Evolutionary conservation across 2,888 invertebrate genomes (phyloP).

Genomic region (Agelastica alni): DNA sequence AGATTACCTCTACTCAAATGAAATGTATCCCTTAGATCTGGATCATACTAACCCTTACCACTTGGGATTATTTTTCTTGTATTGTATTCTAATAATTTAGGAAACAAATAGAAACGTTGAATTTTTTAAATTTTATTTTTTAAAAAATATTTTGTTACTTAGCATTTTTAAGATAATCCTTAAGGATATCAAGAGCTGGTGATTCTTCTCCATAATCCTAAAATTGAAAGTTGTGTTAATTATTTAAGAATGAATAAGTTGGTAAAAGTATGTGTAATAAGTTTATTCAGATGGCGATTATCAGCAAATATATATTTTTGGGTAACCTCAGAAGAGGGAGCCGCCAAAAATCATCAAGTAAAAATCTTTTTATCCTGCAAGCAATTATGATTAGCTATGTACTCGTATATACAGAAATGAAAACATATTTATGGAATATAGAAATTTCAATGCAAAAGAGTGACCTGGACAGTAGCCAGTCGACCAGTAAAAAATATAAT

Average conservation of each 20-base stretch:
- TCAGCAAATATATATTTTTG: constrained; percentile 45
- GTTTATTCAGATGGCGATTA: constrained; percentile 43
- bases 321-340: constrained; percentile 60
- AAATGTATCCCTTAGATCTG: too few relatives aligned
- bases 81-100: too few relatives aligned
- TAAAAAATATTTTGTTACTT: constrained; percentile 61
- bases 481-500: too few relatives aligned
- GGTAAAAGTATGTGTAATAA: background rate
- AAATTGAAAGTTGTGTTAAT: constrained; percentile 55
- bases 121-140: constrained; percentile 45
- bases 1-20: too few relatives aligned
- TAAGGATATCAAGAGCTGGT: constrained; percentile 90
- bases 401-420: too few relatives aligned
- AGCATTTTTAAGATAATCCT: constrained; percentile 89
- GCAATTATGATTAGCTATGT: too few relatives aligned
- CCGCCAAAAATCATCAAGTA: constrained; percentile 46
- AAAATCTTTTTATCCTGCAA: too few relatives aligned
- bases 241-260: background rate
- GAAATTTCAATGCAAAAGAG: too few relatives aligned
- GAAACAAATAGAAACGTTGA: background rate
- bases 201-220: constrained; percentile 98
- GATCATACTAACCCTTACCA: too few relatives aligned
- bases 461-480: too few relatives aligned
- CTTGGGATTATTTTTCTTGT: constrained; percentile 18
- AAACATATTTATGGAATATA: too few relatives aligned